phyloP scores from a whole-genome alignment of 2,113 vertebrate genomes.

The Pontoporia blainvillei region DNA sequence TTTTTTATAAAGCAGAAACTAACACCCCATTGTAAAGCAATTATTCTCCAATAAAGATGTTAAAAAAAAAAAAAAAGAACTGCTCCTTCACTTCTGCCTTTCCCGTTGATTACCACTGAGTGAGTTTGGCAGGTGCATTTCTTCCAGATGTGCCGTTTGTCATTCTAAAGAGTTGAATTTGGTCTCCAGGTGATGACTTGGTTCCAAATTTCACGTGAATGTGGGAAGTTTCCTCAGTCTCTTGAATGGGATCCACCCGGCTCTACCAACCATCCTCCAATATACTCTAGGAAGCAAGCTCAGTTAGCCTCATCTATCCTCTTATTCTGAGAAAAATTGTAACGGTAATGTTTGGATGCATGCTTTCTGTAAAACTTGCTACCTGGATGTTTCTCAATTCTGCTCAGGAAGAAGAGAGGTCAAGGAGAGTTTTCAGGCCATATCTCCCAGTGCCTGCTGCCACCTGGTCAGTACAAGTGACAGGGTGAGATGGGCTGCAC shows the following conservation, averaged over 20 bases:
- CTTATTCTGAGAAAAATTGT: background rate
- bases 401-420: background rate
- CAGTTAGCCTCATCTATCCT: background rate
- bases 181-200: background rate
- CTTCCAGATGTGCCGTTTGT: background rate
- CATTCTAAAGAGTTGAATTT: background rate
- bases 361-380: background rate
- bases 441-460: fast-evolving
- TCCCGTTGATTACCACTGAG: background rate
- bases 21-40: no score
- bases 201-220: background rate
- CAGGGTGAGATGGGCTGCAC: background rate
- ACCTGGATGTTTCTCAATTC: background rate
- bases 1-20: no score
- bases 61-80: background rate
- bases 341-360: background rate
- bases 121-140: background rate
- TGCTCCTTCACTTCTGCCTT: background rate
- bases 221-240: background rate
- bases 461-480: fast-evolving
- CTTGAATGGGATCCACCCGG: fast-evolving
- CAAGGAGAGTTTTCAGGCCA: background rate
- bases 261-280: fast-evolving
- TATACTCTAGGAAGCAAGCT: background rate
- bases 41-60: no score